Percentiles rank a stretch among this genome's conserved stretches.
These are phyloP conservation scores for Leptodactylus fallax DNA, from an alignment of 2,797 vertebrate species.

Conservation along the genomic window DNA sequence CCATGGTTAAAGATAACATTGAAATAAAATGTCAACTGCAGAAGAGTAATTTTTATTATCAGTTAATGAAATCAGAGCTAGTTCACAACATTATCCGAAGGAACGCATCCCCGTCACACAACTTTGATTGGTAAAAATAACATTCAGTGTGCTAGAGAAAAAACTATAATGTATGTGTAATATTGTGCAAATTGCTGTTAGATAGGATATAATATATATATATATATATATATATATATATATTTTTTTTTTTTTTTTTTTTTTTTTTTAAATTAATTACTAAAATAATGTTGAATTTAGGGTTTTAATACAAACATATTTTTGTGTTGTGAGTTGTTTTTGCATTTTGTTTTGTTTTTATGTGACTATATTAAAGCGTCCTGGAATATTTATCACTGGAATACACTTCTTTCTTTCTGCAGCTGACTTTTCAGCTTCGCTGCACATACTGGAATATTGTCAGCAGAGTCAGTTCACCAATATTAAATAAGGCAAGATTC, in stretches of 20 bases:
- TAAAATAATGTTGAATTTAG: no score
- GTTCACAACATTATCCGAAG: constrained; percentile 54
- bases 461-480: not conserved
- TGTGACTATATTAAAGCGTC: not conserved
- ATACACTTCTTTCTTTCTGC: not conserved
- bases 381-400: not conserved
- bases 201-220: no score
- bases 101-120: constrained; percentile 45
- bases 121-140: constrained; percentile 56
- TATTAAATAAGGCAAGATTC: not conserved
- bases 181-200: not conserved
- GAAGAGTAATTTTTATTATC: constrained; percentile 61
- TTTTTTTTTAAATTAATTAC: no score
- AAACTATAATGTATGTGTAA: not conserved
- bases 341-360: no score
- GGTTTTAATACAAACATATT: no score
- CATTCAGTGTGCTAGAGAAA: constrained; percentile 12
- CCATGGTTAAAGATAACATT: constrained; percentile 43
- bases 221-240: no score
- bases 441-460: not conserved
- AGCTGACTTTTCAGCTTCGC: not conserved
- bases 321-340: no score
- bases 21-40: constrained; percentile 56
- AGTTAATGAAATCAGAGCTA: constrained; percentile 61
- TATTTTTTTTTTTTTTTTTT: no score